phyloP scores from a whole-genome alignment of 2,113 vertebrate species.

The Silurus glanis region DNA sequence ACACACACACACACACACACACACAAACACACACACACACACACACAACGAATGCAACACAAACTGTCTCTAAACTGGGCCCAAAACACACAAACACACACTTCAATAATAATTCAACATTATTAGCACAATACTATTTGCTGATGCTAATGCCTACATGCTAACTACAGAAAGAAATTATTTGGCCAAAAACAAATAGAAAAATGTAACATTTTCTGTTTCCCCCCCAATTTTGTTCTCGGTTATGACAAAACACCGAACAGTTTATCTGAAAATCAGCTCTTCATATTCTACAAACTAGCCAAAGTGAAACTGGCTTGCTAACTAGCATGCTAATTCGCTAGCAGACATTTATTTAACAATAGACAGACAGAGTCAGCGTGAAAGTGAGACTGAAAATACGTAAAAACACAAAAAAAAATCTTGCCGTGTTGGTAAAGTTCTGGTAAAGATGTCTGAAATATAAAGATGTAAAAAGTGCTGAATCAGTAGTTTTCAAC shows the following conservation, averaged over 20 bases:
- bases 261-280: background rate
- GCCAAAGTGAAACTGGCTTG: background rate
- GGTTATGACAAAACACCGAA: background rate
- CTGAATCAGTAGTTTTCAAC: background rate
- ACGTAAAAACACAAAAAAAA: background rate
- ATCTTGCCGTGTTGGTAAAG: background rate
- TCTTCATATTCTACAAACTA: background rate
- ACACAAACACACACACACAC: conserved; percentile 14
- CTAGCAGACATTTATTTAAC: background rate
- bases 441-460: background rate
- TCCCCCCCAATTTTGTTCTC: background rate
- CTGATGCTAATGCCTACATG: background rate
- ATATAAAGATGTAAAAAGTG: too few species aligned
- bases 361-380: background rate
- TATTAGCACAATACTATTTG: background rate
- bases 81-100: background rate
- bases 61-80: conserved; percentile 13
- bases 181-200: background rate
- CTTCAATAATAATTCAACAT: background rate
- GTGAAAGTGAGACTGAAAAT: background rate
- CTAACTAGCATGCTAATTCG: background rate
- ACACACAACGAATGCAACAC: background rate
- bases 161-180: background rate
- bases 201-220: background rate
- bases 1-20: background rate